Conservation (phyloP, 2,888 invertebrate species). For the Drosophila demipolita region DNA sequence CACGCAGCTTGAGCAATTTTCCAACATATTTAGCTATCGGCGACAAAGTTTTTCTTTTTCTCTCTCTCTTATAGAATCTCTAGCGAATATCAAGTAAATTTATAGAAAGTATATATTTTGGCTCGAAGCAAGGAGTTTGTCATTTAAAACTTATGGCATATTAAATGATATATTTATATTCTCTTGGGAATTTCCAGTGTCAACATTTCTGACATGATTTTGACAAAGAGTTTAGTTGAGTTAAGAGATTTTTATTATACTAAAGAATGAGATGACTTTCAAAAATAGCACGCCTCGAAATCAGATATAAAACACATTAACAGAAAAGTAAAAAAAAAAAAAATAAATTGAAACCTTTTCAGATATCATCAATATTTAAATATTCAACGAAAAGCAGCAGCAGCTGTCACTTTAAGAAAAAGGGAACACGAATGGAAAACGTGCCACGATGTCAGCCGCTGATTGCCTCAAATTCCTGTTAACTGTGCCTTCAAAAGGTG, state of each 20-base stretch:
- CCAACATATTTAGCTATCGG: slow-evolving; percentile 39
- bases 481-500: slow-evolving; percentile 7
- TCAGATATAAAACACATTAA: slow-evolving; percentile 1
- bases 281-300: background rate
- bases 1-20: slow-evolving; percentile 61
- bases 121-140: background rate
- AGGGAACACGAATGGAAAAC: slow-evolving; percentile 3
- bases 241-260: background rate
- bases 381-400: slow-evolving; percentile 10
- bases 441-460: slow-evolving; percentile 20
- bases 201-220: background rate
- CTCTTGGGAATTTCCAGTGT: background rate
- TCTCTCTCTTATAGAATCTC: slow-evolving; percentile 10
- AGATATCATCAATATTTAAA: slow-evolving; percentile 4
- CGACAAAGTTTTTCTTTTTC: slow-evolving; percentile 8
- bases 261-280: background rate
- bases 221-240: background rate
- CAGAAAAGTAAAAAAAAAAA: slow-evolving; percentile 13
- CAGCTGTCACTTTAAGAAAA: slow-evolving; percentile 31
- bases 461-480: slow-evolving; percentile 31
- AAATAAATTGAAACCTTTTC: background rate
- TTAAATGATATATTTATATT: background rate
- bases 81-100: background rate
- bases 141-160: background rate
- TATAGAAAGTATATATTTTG: background rate